Conservation (phyloP, 1,140 invertebrate genomes). For the Gonatopus flavifemur region DNA sequence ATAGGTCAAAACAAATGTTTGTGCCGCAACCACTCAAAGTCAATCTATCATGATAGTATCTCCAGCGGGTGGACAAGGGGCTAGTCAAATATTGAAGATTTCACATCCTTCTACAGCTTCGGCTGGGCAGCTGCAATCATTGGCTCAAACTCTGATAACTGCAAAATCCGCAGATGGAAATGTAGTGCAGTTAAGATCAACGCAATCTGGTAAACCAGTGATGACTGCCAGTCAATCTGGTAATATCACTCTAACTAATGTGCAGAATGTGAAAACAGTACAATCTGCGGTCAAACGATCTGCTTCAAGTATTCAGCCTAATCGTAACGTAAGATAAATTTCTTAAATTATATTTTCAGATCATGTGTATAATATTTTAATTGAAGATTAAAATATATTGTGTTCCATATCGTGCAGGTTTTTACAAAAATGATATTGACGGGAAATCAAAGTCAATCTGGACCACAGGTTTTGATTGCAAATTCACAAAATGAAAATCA, state of each 20-base stretch:
- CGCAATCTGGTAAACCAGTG: conserved; percentile 30
- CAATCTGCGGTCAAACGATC: conserved; percentile 47
- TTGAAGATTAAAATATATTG: not conserved
- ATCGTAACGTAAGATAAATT: conserved; percentile 45
- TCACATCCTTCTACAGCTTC: conserved; percentile 53
- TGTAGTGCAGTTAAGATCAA: conserved; percentile 53
- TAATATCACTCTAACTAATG: conserved; percentile 44
- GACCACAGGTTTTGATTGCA: conserved; percentile 48
- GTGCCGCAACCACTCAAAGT: conserved; percentile 42
- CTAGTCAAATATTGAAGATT: conserved; percentile 55
- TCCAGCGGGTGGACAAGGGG: conserved; percentile 48
- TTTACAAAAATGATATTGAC: conserved; percentile 66
- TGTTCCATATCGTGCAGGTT: conserved; percentile 46
- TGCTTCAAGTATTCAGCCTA: conserved; percentile 39
- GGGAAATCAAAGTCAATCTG: conserved; percentile 51
- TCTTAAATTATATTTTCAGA: not conserved
- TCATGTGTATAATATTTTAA: not conserved
- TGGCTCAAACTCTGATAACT: conserved; percentile 54
- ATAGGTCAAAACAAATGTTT: conserved; percentile 44
- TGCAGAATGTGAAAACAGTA: conserved; percentile 45
- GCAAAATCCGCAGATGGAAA: conserved; percentile 55
- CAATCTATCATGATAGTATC: conserved; percentile 57
- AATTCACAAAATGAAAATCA: conserved; percentile 46
- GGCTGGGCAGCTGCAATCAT: conserved; percentile 48
- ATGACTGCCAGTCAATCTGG: conserved; percentile 40